Conservation (phyloP, 64 coral and sea anemone species). For the Pocillopora damicornis region DNA sequence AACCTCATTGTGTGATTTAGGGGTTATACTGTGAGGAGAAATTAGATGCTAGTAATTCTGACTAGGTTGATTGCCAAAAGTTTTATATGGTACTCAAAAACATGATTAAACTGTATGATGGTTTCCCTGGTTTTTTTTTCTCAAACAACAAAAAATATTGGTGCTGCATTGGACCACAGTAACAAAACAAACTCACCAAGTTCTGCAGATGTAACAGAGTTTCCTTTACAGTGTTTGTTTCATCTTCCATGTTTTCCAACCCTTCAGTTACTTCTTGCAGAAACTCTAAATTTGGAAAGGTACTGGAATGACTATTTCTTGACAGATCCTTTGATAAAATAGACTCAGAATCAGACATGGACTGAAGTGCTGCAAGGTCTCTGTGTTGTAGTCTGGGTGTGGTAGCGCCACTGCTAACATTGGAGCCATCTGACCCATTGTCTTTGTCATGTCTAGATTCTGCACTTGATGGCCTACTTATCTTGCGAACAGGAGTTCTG, state of each 20-base stretch:
- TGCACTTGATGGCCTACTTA: not conserved
- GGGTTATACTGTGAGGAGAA: no score
- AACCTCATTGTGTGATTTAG: no score
- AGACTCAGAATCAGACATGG: conserved; percentile 63
- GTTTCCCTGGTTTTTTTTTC: not conserved
- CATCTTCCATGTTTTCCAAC: conserved; percentile 86
- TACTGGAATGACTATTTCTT: not conserved
- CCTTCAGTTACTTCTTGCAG: conserved; percentile 70
- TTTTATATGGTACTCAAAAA: no score
- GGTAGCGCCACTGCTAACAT: conserved; percentile 1
- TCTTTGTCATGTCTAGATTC: conserved; percentile 10
- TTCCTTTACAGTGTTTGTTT: conserved; percentile 51
- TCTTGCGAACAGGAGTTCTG: conserved; percentile 8
- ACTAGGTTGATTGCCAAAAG: no score
- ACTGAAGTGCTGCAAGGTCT: conserved; percentile 17
- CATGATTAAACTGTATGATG: no score
- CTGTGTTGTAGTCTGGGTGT: conserved; percentile 8
- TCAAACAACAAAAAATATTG: not conserved
- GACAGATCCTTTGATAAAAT: not conserved
- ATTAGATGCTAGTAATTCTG: no score
- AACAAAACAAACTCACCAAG: conserved; percentile 50
- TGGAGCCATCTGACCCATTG: conserved; percentile 2
- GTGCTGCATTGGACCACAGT: not conserved
- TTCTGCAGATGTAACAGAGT: conserved; percentile 68
- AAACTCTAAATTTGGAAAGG: conserved; percentile 52